Evolutionary conservation across 2,888 invertebrate species (phyloP), one percentile per base, ranked within the genome.

Genomic region (Drosophila neonasuta): DNA sequence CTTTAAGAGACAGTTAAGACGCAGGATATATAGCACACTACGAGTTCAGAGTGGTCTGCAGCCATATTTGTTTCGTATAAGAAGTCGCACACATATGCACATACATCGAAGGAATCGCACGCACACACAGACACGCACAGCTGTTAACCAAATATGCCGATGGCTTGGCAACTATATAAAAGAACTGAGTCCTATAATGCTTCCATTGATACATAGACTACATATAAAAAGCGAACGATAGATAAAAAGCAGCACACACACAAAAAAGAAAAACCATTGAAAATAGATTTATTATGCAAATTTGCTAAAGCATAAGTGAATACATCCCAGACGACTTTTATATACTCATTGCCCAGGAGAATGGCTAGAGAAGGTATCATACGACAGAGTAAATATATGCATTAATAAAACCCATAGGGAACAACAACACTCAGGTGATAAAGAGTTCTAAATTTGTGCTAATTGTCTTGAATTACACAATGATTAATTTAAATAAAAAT

Each of bases 231-330:
- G 41, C 36, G 58, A 58, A 56, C 42, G 58, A 67, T 45, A 46
- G 63, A 61, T 60, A 42, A 77, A 62, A 68, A 61, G 44, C 59
- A 32, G 45, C 64, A 41, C 39, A 62, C 50, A 57, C 62, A 55
- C 54, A 54, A 17, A 64, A 57, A 32, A 70, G 55, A 51, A 68
- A 72, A 86, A 69, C 79, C 79, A 86, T 85, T 84, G 82, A 77
- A 85, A 88, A 84, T 88, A 86, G 87, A 87, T 87, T 85, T 85
- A 86, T 77, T 87, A 85, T 85, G 84, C 74, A 87, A 85, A 85
- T 86, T 87, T 77, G 79, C 80, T 57, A 67, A 69, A 71, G 79
- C 74, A 73, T 77, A 80, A 84, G 84, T 74, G 79, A 83, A 80
- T 71, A 79, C 71, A 68, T 61, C 60, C 48, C 57, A 74, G 74